These are phyloP conservation scores for Plagodis pulveraria DNA, from an alignment of 2,888 invertebrate genomes.

Conservation along the genomic window DNA sequence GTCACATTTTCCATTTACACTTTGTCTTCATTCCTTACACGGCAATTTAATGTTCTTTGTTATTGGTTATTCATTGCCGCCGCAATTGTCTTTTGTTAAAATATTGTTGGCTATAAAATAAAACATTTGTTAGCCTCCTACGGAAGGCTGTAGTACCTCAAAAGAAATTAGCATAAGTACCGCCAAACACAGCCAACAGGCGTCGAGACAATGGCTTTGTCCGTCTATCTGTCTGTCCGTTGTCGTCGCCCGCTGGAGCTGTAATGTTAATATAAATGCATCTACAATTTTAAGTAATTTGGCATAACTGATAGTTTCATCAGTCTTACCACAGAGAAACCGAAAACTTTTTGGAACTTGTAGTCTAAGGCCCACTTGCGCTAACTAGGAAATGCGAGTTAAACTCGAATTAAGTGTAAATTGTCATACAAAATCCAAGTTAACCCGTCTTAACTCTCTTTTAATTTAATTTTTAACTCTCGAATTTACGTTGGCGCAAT, in stretches of 20 bases:
- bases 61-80: slow-evolving; percentile 38
- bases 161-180: slow-evolving; percentile 82
- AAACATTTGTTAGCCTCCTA: slow-evolving; percentile 63
- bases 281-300: slow-evolving; percentile 62
- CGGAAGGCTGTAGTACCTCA: slow-evolving; percentile 67
- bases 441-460: too few species aligned
- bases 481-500: too few species aligned
- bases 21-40: too few species aligned
- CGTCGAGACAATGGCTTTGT: slow-evolving; percentile 80
- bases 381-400: too few species aligned
- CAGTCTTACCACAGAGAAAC: too few species aligned
- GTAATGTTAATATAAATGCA: slow-evolving; percentile 42
- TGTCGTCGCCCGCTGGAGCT: slow-evolving; percentile 57
- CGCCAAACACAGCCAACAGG: slow-evolving; percentile 65
- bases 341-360: too few species aligned
- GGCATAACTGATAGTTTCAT: background rate
- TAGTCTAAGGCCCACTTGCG: too few species aligned
- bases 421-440: too few species aligned
- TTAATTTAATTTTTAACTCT: too few species aligned
- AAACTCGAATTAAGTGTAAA: too few species aligned
- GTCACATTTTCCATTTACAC: slow-evolving; percentile 19
- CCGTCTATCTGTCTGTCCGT: slow-evolving; percentile 68
- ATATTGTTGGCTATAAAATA: slow-evolving; percentile 70
- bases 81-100: slow-evolving; percentile 53
- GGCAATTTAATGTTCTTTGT: slow-evolving; percentile 32